Base-by-base conservation (phyloP, 2,888 invertebrate species). In the Belgica antarctica region DNA sequence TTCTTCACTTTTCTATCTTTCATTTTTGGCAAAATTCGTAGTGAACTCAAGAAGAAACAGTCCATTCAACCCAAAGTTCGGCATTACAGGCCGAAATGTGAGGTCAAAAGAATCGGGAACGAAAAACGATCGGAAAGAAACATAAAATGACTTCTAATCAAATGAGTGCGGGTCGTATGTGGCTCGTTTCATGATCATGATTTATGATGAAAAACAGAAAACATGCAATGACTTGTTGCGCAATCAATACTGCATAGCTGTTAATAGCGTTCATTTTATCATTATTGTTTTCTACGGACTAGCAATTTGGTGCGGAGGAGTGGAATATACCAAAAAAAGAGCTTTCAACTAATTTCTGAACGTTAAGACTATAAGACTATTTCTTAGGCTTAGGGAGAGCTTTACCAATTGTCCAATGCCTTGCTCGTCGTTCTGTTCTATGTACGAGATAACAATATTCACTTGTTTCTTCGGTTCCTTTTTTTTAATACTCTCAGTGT, bases 401-500 rank as follows among this genome's bases (percentile, higher is more conserved):
- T 34, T 57, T 68, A 68, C 68, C 68, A 15, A 68, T 57, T 52
- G 12, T 57, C 57, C 68, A 15, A 17, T 66, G 41, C 65, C 65
- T 17, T 66, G 47, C n/a, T 68, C 68, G 25, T 70, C 70, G n/a
- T 59, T 46, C 61, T 70, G 28, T 15, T 70, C 70, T 24, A 61
- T 70, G 28, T 61, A 61, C 28, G 70, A 70, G 28, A 70, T 70
- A 36, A 70, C 70, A 46, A 70, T 70, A 34, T 70, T 70, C 19
- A 70, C 70, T 15, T 70, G 70, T 25, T 34, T 70, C 70, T 61
- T 70, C 61, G 61, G 34, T 57, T 68, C 68, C 68, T 68, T 52
- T 22, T 57, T 57, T 57, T 68, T 68, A 68, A 68, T 68, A 68
- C 68, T 68, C 68, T 68, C 68, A 57, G 57, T 68, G 47, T 68